Evolutionary conservation across 2,888 invertebrate species (phyloP).

Genomic region (Liposcelis brunnea): DNA sequence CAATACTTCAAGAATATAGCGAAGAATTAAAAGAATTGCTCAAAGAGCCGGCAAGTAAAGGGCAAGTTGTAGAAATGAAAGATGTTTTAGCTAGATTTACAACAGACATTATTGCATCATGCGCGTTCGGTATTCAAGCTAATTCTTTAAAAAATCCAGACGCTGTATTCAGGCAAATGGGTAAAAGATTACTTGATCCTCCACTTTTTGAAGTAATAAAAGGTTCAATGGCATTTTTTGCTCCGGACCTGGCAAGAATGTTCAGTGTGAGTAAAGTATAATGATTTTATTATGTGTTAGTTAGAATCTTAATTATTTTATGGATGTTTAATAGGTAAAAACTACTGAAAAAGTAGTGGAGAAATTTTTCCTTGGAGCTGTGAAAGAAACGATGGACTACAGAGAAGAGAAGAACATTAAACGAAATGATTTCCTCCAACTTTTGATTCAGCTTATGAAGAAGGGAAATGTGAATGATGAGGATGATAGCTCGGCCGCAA

Average conservation of each 20-base stretch:
- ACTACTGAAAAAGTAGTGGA: constrained; percentile 13
- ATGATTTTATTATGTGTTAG: too few relatives aligned
- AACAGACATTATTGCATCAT: constrained; percentile 19
- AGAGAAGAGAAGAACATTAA: constrained; percentile 27
- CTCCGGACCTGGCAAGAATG: too few relatives aligned
- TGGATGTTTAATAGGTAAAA: too few relatives aligned
- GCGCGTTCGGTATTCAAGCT: constrained; percentile 19
- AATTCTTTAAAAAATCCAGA: constrained; percentile 15
- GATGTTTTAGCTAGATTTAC: constrained; percentile 16
- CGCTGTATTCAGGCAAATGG: constrained; percentile 13
- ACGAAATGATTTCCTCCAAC: constrained; percentile 36
- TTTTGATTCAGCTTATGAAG: constrained; percentile 25
- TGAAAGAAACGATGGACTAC: constrained; percentile 26
- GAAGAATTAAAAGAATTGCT: not conserved
- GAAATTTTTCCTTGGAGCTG: constrained; percentile 24
- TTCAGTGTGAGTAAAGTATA: too few relatives aligned
- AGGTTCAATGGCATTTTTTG: too few relatives aligned
- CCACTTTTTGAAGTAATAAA: too few relatives aligned
- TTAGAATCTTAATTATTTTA: too few relatives aligned
- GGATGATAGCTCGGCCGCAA: constrained; percentile 24
- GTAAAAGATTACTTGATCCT: not conserved
- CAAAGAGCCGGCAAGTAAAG: not conserved
- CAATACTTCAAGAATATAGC: constrained; percentile 2
- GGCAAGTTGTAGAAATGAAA: constrained; percentile 11
- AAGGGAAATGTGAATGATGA: not conserved